Base-by-base conservation (phyloP, 2,888 invertebrate genomes). In the Phymatocera aterrima region DNA sequence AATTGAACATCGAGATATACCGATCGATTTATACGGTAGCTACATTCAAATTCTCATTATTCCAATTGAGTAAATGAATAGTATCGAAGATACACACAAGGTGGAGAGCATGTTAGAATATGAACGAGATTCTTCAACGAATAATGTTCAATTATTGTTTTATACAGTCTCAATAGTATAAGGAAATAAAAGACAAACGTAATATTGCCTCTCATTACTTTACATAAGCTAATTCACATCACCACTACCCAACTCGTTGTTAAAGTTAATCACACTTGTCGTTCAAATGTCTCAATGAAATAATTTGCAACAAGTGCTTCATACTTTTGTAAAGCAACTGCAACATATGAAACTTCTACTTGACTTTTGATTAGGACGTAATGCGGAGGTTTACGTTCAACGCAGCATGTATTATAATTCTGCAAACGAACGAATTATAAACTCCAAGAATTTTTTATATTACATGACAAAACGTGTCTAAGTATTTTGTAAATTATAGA, bases 201-300 rank as follows among this genome's bases (percentile, higher is more conserved):
- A 68, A 65, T 24, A 48, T n/a, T 46, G 70, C 28, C 24, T 48
- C 46, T 51, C 51, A 18, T 24, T 72, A 34, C 72, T 72, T 34
- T 28, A 37, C 21, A n/a, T 34, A 64, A 64, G 64, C 24, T 64
- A n/a, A 37, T 37, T 64, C 64, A 8, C 64, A 64, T 64, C 37
- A 51, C 51, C 31, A 3, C 60, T 61, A n/a, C 60, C 31, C 34
- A 72, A 72, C 51, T 72, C 48, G 34, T 72, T 72, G 48, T 72
- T 72, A 72, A 34, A 51, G 28, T 34, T 72, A 72, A 72, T 48
- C 48, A 34, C 72, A 72, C 72, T 72, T 51, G 34, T 51, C 72
- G 34, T 72, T 72, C n/a, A 28, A 51, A 72, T 10, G 34, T 72
- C 48, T 72, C 21, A 72, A 72, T 48, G 31, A 34, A 72, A 48